A percentile compares a stretch with the other conserved stretches of the same genome.
phyloP scores from a whole-genome alignment of 2,113 vertebrate genomes.

The Miniopterus natalensis region DNA sequence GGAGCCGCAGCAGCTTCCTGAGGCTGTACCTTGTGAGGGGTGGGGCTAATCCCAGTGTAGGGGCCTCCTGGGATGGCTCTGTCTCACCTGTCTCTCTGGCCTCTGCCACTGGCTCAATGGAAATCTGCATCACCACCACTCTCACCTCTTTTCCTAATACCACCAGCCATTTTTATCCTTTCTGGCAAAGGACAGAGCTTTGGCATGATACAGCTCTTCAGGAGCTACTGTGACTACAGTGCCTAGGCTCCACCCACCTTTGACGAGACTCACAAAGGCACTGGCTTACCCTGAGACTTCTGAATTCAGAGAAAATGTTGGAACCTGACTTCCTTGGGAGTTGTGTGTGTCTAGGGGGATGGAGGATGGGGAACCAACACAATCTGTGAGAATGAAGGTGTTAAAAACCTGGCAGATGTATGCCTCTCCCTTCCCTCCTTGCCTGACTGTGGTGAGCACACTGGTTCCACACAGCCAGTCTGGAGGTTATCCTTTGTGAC shows the following conservation, averaged over 20 bases:
- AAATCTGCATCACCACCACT: neutral
- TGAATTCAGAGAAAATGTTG: neutral
- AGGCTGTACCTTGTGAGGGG: neutral
- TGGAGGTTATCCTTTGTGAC: neutral
- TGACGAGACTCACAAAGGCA: neutral
- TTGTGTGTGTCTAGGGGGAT: no score
- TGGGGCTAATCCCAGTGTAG: rapidly evolving
- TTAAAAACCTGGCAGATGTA: neutral
- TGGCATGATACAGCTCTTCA: rapidly evolving
- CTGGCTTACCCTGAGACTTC: neutral
- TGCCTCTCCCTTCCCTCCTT: neutral
- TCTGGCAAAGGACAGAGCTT: neutral
- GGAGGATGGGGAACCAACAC: neutral
- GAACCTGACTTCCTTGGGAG: neutral
- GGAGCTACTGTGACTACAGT: neutral
- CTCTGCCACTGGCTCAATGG: neutral
- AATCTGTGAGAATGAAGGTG: neutral
- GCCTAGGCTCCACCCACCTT: neutral
- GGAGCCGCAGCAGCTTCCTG: neutral
- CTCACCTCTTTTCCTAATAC: neutral
- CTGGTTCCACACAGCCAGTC: neutral
- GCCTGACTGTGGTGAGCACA: neutral
- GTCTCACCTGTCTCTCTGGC: neutral
- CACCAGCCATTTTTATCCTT: neutral
- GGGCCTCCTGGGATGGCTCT: rapidly evolving